Base-by-base conservation (phyloP, 2,888 invertebrate genomes). In the Drosophila ustulata region DNA sequence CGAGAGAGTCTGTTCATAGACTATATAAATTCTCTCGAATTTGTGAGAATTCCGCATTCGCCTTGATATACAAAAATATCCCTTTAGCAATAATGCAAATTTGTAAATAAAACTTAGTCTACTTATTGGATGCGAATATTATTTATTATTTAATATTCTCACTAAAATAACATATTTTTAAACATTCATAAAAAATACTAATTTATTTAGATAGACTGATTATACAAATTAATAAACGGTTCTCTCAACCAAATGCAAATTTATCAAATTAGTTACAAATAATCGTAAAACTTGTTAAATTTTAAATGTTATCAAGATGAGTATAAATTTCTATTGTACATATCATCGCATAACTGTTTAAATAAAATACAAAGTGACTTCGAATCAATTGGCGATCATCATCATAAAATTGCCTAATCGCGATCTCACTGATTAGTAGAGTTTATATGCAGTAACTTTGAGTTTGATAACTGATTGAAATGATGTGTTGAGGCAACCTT, bases 261-360 rank as follows among this genome's bases (percentile, higher is more conserved):
- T 57, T 6, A 11, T 13, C 13, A 26, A 70, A 66, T 55, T 63
- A 34, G 13, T 49, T 32, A 41, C 46, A 49, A 59, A 41, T 63
- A 43, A 56, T 63, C 30, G n/a, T 50, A 25, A 56, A 61, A 57
- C 46, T 49, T 6, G 41, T 39, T 41, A 34, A 61, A 39, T 13
- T 41, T 30, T 0, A 30, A 25, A 28, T 41, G 2, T 50, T 55
- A 78, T 78, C 75, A 62, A 56, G 64, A 78, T 74, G 13, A 39
- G 23, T 61, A 62, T 73, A 47, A 43, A 28, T 53, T 49, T 13
- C 11, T n/a, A 37, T 57, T 57, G 30, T 37, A 18, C 51, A 6
- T 3, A 11, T 32, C 28, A 45, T 47, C 11, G 46, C 6, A 32
- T 46, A 18, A 28, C 23, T n/a, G 13, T 51, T 41, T 8, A 45